These are phyloP conservation scores for Fringilla coelebs DNA, from an alignment of 2,797 vertebrate genomes.

Conservation along the genomic window DNA sequence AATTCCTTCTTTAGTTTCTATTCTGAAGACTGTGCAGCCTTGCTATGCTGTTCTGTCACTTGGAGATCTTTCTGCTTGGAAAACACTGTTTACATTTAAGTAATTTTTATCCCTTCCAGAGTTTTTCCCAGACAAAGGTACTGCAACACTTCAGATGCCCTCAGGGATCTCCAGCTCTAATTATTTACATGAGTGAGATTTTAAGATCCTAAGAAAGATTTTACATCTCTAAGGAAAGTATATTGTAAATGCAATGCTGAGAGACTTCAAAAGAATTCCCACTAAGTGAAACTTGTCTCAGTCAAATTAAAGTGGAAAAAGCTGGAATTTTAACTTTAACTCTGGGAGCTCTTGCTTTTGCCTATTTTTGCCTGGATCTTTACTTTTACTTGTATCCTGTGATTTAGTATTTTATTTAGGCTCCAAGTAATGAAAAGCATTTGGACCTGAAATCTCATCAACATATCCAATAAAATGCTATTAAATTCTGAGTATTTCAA, in stretches of 20 bases:
- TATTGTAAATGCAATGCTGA: not conserved
- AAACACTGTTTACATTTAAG: not conserved
- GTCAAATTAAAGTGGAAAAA: not conserved
- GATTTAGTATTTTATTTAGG: not conserved
- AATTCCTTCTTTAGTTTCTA: not conserved
- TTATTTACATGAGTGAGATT: constrained; percentile 12
- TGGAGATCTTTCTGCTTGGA: not conserved
- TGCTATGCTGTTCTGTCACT: not conserved
- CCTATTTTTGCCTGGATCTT: not conserved
- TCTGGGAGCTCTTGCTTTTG: not conserved
- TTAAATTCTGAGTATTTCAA: not conserved
- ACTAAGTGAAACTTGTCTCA: not conserved
- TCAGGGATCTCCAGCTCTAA: not conserved
- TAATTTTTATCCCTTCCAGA: not conserved
- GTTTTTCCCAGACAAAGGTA: not conserved
- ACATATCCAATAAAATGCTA: not conserved
- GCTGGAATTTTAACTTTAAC: not conserved
- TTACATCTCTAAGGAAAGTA: not conserved
- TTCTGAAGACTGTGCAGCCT: not conserved
- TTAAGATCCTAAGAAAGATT: not conserved
- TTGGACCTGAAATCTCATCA: not conserved
- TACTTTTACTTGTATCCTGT: not conserved
- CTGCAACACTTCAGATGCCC: not conserved
- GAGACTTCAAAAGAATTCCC: constrained; percentile 8
- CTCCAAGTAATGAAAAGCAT: not conserved